Base-by-base conservation (phyloP, 2,797 vertebrate species). In the Schizothorax lantsangensis region DNA sequence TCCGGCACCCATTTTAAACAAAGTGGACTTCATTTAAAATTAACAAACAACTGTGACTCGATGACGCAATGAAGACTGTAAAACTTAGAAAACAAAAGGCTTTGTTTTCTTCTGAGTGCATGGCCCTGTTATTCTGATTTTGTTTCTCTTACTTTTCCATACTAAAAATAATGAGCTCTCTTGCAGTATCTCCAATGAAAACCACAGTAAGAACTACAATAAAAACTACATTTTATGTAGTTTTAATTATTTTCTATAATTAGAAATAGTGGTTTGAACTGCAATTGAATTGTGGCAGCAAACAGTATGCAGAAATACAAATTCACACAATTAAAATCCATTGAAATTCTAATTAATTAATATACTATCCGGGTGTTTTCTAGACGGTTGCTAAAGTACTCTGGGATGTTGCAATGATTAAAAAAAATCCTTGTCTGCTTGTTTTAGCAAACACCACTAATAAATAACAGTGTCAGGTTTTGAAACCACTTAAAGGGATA, bases 31-130 rank as follows among this genome's bases (percentile, higher is more conserved):
- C 26, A 72, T 81, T 62, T 80, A 19, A 73, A 86, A 72, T 36
- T 0, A 62, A 71, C 66, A 40, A 82, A 82, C 66, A 74, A 21
- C 73, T 59, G 82, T 84, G 69, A 62, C 40, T 83, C 47, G 12
- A 10, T 84, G 74, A 84, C 36, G 8, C 38, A 85, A 57, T 71
- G 66, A 85, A 79, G 54, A 43, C 40, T 47, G 38, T 62, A 85
- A 85, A 80, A 80, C 84, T 62, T 43, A 49, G 38, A 62, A 79
- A 73, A 85, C 83, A 84, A 85, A 79, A 71, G 47, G 62, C 74
- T 79, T 79, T 79, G 75, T 79, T 72, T 57, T 71, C 83, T 69
- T 40, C 45, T 21, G 10, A 79, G 30, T 12, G 54, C 54, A 74
- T 75, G 82, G 59, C 19, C 36, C 8, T 40, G 8, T 75, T 84